Percentiles rank a stretch among this genome's conserved stretches.
Evolutionary conservation across 2,888 invertebrate genomes (phyloP).

Genomic region (Hetaerina titia): DNA sequence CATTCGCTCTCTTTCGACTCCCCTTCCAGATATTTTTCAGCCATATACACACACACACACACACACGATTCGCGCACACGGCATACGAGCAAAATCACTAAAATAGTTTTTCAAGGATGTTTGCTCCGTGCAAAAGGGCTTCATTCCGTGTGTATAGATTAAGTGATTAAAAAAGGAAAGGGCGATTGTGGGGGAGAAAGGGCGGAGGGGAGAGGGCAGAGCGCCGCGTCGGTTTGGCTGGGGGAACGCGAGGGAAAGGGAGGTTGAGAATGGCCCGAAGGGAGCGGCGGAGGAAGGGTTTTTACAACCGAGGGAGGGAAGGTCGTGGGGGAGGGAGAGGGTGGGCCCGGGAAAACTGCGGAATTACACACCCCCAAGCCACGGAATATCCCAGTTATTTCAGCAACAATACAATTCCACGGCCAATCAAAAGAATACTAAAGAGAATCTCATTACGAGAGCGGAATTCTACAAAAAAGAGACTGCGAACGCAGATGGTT

Average conservation of each 20-base stretch:
- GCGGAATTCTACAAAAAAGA: slow-evolving; percentile 45
- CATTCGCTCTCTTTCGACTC: slow-evolving; percentile 33
- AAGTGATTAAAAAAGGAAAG: slow-evolving; percentile 46
- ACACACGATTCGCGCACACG: not conserved
- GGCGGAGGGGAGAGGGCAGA: not conserved
- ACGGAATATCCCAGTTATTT: slow-evolving; percentile 66
- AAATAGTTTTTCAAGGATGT: slow-evolving; percentile 61
- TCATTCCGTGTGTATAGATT: slow-evolving; percentile 48
- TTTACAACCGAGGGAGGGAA: not conserved
- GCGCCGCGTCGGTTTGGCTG: not conserved
- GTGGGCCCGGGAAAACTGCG: not conserved
- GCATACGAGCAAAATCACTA: not conserved
- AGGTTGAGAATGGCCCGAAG: not conserved
- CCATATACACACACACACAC: not conserved
- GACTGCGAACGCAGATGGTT: slow-evolving; percentile 44
- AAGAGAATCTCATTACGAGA: slow-evolving; percentile 63
- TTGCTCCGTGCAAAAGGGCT: slow-evolving; percentile 48
- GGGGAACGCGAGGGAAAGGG: not conserved
- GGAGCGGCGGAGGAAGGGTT: not conserved
- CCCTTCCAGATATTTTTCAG: not conserved
- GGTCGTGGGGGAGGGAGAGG: not conserved
- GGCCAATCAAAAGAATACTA: slow-evolving; percentile 66
- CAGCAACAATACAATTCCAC: slow-evolving; percentile 63
- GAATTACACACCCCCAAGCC: slow-evolving; percentile 55
- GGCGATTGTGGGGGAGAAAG: not conserved